Conservation (phyloP, 2,113 vertebrate genomes). For the Candoia aspera region DNA sequence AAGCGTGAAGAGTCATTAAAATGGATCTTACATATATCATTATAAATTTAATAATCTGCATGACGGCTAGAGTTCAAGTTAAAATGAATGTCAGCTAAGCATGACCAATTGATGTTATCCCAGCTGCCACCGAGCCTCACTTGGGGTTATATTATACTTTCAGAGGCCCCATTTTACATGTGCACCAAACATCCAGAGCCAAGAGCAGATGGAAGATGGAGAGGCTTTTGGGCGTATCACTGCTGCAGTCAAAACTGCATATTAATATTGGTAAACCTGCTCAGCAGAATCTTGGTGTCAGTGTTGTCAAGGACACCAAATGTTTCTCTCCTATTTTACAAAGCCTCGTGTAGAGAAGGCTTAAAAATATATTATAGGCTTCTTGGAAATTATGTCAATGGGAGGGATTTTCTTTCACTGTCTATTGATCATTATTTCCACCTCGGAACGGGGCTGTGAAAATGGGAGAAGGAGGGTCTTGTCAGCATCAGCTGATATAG, state of each 20-base stretch:
- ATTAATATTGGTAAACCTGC: constrained; percentile 72
- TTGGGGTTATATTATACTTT: constrained; percentile 75
- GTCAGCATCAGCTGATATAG: constrained; percentile 59
- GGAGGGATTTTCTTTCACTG: constrained; percentile 51
- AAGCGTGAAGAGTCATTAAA: constrained; percentile 76
- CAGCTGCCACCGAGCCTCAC: constrained; percentile 79
- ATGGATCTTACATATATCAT: constrained; percentile 81
- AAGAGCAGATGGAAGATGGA: constrained; percentile 81
- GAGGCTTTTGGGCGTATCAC: constrained; percentile 69
- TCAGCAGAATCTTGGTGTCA: constrained; percentile 69
- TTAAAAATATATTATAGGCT: constrained; percentile 35
- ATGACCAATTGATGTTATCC: constrained; percentile 83
- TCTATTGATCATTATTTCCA: constrained; percentile 50
- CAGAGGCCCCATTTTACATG: constrained; percentile 70
- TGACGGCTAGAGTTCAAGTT: constrained; percentile 82
- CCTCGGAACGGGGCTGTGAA: constrained; percentile 48
- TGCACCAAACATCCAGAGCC: constrained; percentile 68
- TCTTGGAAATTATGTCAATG: constrained; percentile 55
- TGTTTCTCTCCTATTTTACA: constrained; percentile 36
- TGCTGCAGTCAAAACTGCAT: constrained; percentile 70
- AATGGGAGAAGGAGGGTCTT: constrained; percentile 34
- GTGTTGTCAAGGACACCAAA: constrained; percentile 62
- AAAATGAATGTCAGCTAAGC: constrained; percentile 84
- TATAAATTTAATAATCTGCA: constrained; percentile 85
- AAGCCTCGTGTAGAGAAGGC: constrained; percentile 28